Evolutionary conservation across 2,888 invertebrate species (phyloP).

Genomic region (Monoplex corrugatus): DNA sequence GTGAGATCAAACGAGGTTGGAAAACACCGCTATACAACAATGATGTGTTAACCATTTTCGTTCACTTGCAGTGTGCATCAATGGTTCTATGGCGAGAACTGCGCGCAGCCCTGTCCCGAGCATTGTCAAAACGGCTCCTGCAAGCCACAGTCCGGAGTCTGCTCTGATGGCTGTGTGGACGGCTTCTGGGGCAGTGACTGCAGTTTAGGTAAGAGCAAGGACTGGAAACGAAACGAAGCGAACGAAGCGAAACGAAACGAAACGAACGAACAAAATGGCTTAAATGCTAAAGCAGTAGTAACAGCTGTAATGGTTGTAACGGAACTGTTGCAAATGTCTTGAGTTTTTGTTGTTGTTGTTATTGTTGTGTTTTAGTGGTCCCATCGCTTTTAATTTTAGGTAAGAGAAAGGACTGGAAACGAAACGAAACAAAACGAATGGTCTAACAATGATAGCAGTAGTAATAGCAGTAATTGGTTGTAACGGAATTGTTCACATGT

Average conservation of each 20-base stretch:
- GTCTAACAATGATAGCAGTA: no score
- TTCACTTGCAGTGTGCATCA: slow-evolving; percentile 11
- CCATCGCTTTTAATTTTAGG: no score
- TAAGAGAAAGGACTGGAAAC: no score
- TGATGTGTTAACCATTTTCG: not conserved
- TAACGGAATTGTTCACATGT: no score
- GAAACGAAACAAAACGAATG: no score
- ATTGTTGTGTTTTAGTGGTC: no score
- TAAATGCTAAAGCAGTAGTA: not conserved
- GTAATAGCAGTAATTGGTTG: no score
- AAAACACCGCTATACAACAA: no score
- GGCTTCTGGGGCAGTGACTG: slow-evolving; percentile 53
- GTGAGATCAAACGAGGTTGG: not conserved
- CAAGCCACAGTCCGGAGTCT: slow-evolving; percentile 47
- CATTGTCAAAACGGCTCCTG: slow-evolving; percentile 32
- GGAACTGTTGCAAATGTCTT: not conserved
- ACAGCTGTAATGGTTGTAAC: not conserved
- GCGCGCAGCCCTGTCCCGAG: slow-evolving; percentile 14
- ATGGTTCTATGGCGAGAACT: slow-evolving; percentile 31
- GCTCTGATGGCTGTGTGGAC: slow-evolving; percentile 49
- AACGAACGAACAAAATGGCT: not conserved
- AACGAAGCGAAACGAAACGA: not conserved
- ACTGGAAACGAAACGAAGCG: not conserved
- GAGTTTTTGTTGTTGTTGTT: no score
- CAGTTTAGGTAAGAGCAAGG: slow-evolving; percentile 43